Percentiles rank a stretch among this genome's conserved stretches.
phyloP scores from a whole-genome alignment of 2,113 vertebrate genomes.

The Glaucidium brasilianum region DNA sequence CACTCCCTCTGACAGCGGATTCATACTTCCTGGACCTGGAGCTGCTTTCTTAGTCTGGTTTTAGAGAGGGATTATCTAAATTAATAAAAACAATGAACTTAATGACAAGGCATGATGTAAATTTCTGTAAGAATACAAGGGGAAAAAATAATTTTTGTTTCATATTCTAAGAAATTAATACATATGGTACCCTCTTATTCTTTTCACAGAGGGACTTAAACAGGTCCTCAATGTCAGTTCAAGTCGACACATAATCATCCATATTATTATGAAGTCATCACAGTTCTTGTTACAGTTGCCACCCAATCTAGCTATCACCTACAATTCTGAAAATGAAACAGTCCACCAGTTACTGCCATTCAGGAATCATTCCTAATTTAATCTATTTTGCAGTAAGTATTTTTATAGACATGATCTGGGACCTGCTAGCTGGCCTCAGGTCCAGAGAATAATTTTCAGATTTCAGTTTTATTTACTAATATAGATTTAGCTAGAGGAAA shows the following conservation, averaged over 20 bases:
- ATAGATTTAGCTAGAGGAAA: not conserved
- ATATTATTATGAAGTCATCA: not conserved
- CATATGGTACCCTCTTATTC: not conserved
- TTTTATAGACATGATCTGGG: not conserved
- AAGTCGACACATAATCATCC: not conserved
- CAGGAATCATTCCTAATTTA: not conserved
- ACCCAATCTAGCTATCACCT: not conserved
- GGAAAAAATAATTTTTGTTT: not conserved
- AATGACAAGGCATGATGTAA: not conserved
- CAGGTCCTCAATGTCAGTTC: not conserved
- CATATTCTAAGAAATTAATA: not conserved
- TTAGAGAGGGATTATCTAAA: not conserved
- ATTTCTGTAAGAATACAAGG: not conserved
- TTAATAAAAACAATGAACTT: not conserved
- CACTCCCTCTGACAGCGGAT: not conserved
- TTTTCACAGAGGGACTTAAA: not conserved
- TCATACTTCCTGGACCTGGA: not conserved
- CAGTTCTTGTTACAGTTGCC: not conserved
- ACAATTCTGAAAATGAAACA: not conserved
- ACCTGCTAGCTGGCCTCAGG: not conserved
- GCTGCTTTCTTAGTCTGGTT: not conserved
- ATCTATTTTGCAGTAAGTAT: not conserved
- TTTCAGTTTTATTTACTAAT: not conserved
- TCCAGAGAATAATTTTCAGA: not conserved
- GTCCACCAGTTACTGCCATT: not conserved